Evolutionary conservation across 2,113 vertebrate species (phyloP).

Genomic region (Bettongia penicillata): DNA sequence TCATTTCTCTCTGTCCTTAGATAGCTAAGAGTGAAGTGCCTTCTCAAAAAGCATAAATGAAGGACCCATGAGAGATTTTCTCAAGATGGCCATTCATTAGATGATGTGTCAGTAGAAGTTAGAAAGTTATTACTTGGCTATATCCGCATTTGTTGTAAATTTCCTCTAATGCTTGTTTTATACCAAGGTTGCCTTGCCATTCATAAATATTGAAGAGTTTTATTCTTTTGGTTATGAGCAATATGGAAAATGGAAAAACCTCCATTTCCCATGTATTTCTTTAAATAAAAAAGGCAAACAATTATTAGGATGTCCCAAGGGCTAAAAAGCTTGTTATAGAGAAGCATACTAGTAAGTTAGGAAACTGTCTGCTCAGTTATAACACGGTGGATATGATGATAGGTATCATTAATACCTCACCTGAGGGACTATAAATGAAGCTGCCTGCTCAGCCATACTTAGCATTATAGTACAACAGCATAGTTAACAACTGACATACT

Average conservation of each 20-base stretch:
- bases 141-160: not conserved
- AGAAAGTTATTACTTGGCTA: not conserved
- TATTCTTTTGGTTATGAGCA: conserved; percentile 22
- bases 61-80: not conserved
- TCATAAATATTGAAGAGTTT: not conserved
- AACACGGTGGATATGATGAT: not conserved
- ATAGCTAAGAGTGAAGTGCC: not conserved
- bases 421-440: not conserved
- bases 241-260: not conserved
- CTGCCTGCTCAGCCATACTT: not conserved
- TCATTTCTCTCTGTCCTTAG: not conserved
- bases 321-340: not conserved
- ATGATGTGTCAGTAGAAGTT: not conserved
- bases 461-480: not conserved
- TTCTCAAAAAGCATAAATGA: not conserved
- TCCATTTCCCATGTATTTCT: conserved; percentile 17
- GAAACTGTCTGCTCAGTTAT: not conserved
- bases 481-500: not conserved
- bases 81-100: not conserved
- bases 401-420: not conserved
- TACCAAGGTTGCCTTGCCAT: not conserved
- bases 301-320: not conserved
- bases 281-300: not conserved
- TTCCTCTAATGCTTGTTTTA: not conserved
- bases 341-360: not conserved